A percentile compares a stretch with the other conserved stretches of the same genome.
Conservation (phyloP, 2,797 vertebrate species). For the Discoglossus pictus region DNA sequence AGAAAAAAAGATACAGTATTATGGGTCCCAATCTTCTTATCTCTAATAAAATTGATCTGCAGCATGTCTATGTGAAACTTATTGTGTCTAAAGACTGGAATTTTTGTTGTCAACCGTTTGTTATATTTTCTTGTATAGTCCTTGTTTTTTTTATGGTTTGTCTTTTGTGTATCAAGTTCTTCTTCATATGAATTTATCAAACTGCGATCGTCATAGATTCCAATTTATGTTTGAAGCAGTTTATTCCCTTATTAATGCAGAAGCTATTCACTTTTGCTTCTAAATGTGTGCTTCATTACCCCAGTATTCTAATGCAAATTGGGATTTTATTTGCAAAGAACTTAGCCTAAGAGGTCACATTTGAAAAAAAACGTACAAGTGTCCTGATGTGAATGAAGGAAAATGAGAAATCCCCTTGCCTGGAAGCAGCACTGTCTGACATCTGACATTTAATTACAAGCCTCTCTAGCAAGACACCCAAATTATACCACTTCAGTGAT, state of each 20-base stretch:
- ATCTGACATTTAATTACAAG: slow-evolving; percentile 53
- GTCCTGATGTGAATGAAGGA: slow-evolving; percentile 50
- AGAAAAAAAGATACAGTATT: slow-evolving; percentile 46
- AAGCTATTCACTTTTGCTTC: slow-evolving; percentile 44
- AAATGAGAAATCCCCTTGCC: slow-evolving; percentile 48
- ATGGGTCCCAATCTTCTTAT: slow-evolving; percentile 36
- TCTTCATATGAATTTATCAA: slow-evolving; percentile 12
- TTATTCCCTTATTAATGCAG: slow-evolving; percentile 49
- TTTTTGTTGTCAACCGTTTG: slow-evolving; percentile 16
- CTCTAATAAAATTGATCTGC: slow-evolving; percentile 48
- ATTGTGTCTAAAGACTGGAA: slow-evolving; percentile 13
- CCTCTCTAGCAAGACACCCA: slow-evolving; percentile 49
- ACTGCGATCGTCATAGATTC: slow-evolving; percentile 10
- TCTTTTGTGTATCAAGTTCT: slow-evolving; percentile 23
- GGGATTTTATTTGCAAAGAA: slow-evolving; percentile 42
- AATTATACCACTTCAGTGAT: slow-evolving; percentile 51
- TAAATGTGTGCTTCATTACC: slow-evolving; percentile 45
- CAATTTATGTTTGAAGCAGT: slow-evolving; percentile 46
- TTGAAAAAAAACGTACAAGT: slow-evolving; percentile 45
- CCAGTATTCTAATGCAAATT: slow-evolving; percentile 50
- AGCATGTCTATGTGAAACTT: slow-evolving; percentile 41
- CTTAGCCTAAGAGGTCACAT: slow-evolving; percentile 45
- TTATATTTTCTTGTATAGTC: slow-evolving; percentile 24
- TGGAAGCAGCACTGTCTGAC: slow-evolving; percentile 45
- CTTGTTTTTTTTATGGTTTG: slow-evolving; percentile 19